Base-by-base conservation (phyloP, 2,797 vertebrate species). In the Garrulus glandarius region DNA sequence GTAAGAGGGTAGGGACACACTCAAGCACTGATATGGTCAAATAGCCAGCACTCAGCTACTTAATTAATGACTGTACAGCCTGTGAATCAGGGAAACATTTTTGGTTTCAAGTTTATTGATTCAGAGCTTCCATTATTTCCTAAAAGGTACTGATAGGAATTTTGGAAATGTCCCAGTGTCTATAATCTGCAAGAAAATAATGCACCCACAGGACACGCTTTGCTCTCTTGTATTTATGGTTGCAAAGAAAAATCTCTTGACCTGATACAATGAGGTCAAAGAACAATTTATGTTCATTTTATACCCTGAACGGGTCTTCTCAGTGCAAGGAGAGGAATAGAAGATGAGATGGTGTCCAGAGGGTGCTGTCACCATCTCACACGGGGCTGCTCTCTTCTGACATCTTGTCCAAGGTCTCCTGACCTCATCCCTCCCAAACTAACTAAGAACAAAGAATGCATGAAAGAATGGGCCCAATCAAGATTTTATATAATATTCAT, bases 51-150 rank as follows among this genome's bases (percentile, higher is more conserved):
- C 89, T 84, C 69, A 86, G 29, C 81, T 78, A 26, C 84, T 75
- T 44, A 89, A 92, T 90, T 87, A 95, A 93, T 84, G 88, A 95
- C 37, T 88, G 85, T 68, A 57, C 59, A 92, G 84, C 92, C 88
- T 83, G 53, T 91, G 87, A 96, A 95, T 96, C 92, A 87, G 75
- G 80, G 90, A 92, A 79, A 83, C 43, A 32, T 57, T 59, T 63
- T 44, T 46, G 64, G 79, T 77, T 55, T 82, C 78, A 86, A 68
- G 39, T 44, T 94, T 87, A 81, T 92, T 92, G 95, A 96, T 72
- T 89, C 37, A 87, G 72, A 91, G 76, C 67, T 89, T 84, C 87
- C 80, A 41, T 90, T 87, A 91, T 47, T n/a, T 44, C 77, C 83
- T 96, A 82, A 87, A 67, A 88, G 84, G 65, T 34, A 71, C 72